Evolutionary conservation across 2,797 vertebrate genomes (phyloP).

Genomic region (Danio tinwini): DNA sequence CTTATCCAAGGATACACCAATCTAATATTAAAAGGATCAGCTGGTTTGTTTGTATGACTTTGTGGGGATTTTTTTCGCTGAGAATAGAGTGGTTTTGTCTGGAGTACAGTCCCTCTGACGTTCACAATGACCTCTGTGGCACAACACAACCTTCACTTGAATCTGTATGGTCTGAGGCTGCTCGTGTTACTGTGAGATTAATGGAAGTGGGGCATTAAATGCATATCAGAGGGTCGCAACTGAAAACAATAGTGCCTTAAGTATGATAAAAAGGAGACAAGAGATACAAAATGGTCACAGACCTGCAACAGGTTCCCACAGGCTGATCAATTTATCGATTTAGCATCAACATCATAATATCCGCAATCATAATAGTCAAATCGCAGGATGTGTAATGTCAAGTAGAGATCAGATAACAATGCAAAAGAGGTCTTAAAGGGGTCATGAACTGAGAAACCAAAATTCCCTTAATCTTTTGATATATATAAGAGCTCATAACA

Average conservation of each 20-base stretch:
- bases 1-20: constrained; percentile 11
- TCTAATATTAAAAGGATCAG: constrained; percentile 9
- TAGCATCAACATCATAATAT: no score
- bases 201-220: constrained; percentile 43
- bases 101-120: constrained; percentile 29
- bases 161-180: constrained; percentile 3
- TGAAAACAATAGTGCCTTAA: constrained; percentile 39
- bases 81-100: constrained; percentile 12
- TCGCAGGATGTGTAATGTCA: no score
- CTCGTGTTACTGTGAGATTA: constrained; percentile 24
- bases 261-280: constrained; percentile 18
- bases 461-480: no score
- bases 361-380: no score
- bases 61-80: not conserved
- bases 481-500: no score
- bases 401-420: no score
- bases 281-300: not conserved
- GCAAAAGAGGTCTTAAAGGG: no score
- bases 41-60: constrained; percentile 26
- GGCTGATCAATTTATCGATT: not conserved
- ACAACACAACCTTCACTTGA: constrained; percentile 15
- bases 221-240: constrained; percentile 44
- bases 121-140: constrained; percentile 39
- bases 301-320: not conserved
- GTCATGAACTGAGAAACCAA: no score